Conservation (phyloP, 2,113 vertebrate genomes). For the Aix galericulata region DNA sequence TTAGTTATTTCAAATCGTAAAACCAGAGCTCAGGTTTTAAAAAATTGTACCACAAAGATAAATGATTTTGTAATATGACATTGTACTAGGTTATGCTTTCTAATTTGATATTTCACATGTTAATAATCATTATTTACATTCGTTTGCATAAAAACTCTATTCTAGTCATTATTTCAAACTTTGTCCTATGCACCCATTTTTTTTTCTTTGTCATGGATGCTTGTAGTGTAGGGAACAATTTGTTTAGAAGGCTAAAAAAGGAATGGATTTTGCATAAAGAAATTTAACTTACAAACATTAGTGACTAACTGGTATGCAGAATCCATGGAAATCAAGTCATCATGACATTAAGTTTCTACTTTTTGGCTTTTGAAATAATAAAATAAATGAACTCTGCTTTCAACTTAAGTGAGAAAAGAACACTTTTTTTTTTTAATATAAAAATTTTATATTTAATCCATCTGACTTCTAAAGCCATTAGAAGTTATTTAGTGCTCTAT, state of each 20-base stretch:
- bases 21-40: neutral
- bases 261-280: constrained; percentile 16
- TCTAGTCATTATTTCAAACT: constrained; percentile 22
- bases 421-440: neutral
- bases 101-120: neutral
- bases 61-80: neutral
- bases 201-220: constrained; percentile 7
- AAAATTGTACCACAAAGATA: neutral
- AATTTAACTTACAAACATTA: constrained; percentile 23
- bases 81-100: neutral
- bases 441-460: neutral
- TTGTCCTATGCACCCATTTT: constrained; percentile 8
- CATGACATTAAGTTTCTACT: neutral
- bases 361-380: neutral
- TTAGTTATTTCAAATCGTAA: neutral
- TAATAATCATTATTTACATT: constrained; percentile 43
- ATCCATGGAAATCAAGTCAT: neutral
- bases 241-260: constrained; percentile 9
- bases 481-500: neutral
- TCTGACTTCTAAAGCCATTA: neutral
- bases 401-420: neutral
- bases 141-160: neutral
- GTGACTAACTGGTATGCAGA: neutral
- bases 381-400: neutral
- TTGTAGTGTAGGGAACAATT: constrained; percentile 19